phyloP scores from a whole-genome alignment of 1,140 invertebrate species.

The Piezodorus guildinii region DNA sequence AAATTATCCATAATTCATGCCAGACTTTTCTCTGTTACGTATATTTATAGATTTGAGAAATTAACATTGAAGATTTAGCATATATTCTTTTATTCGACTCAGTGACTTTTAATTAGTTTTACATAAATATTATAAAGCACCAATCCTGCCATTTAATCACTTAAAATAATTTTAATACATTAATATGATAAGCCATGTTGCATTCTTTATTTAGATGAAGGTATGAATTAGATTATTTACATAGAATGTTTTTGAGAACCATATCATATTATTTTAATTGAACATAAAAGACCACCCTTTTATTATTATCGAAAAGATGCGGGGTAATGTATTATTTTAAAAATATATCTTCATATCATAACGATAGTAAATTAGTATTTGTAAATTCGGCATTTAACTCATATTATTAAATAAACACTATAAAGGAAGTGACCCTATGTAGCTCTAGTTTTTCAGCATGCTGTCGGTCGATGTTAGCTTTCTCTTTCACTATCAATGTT shows the following conservation, averaged over 20 bases:
- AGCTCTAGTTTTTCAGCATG: background rate
- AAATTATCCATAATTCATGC: background rate
- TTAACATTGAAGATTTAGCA: too few relatives aligned
- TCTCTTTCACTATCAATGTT: conserved; percentile 11
- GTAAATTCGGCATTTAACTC: conserved; percentile 15
- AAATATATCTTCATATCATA: background rate
- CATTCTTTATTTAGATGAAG: background rate
- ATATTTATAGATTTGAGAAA: too few relatives aligned
- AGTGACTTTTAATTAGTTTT: too few relatives aligned
- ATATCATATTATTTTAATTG: background rate
- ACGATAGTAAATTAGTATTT: background rate
- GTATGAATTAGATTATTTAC: background rate
- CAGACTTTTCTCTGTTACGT: too few relatives aligned
- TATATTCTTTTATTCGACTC: too few relatives aligned
- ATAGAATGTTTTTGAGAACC: background rate
- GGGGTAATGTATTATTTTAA: background rate
- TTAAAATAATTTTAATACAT: too few relatives aligned
- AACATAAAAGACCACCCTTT: too few relatives aligned
- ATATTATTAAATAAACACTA: conserved; percentile 5
- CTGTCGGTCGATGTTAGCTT: conserved; percentile 5
- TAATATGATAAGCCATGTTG: background rate
- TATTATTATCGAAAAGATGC: too few relatives aligned
- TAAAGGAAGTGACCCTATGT: background rate
- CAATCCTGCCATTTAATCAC: too few relatives aligned
- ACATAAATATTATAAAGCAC: too few relatives aligned